A percentile compares a stretch with the other conserved stretches of the same genome.
Conservation (phyloP, 2,113 vertebrate species). For the Bubo scandiacus region DNA sequence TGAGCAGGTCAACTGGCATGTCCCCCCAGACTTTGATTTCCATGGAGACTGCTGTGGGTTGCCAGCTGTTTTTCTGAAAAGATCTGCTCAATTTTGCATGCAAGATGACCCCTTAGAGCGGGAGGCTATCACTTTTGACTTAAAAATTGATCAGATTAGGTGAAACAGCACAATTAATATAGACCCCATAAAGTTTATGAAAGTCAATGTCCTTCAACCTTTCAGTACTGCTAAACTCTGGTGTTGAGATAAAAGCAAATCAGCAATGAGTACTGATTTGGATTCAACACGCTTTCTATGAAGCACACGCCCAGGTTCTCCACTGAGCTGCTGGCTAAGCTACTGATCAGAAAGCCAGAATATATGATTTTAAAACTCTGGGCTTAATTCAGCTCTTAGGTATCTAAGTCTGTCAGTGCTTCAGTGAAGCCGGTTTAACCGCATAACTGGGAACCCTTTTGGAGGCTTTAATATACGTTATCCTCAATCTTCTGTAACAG, state of each 20-base stretch:
- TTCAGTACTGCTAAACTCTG: background rate
- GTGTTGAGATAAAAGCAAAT: background rate
- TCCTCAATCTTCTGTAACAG: background rate
- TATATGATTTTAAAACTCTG: background rate
- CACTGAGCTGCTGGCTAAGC: background rate
- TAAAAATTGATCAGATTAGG: background rate
- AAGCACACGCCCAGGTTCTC: background rate
- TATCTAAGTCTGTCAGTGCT: background rate
- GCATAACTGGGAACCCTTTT: background rate
- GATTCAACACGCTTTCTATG: background rate
- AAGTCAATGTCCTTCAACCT: background rate
- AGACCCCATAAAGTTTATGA: background rate
- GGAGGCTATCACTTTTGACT: background rate
- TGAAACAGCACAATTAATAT: background rate
- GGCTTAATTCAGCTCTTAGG: background rate
- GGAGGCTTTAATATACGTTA: background rate
- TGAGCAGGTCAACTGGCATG: background rate
- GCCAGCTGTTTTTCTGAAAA: background rate
- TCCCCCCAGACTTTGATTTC: background rate
- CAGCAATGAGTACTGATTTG: background rate
- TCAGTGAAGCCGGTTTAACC: background rate
- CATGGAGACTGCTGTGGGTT: background rate
- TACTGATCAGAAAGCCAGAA: background rate
- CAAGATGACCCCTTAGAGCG: background rate
- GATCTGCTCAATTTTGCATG: background rate